Evolutionary conservation across 2,797 vertebrate genomes (phyloP), one percentile per base, ranked within the genome.

Genomic region (Notolabrus celidotus): DNA sequence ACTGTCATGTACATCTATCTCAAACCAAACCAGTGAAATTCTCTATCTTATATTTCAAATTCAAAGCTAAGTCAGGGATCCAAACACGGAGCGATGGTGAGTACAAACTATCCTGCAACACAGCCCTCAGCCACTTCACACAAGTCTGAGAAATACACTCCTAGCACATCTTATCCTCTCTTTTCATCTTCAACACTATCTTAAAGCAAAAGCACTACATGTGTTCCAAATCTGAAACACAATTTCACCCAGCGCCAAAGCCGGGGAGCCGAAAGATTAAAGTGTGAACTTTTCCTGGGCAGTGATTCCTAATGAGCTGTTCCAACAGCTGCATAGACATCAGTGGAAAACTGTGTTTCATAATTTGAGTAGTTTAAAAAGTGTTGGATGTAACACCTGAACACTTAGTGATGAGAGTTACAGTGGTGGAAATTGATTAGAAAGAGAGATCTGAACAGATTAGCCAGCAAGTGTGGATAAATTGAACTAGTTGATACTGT

Each of bases 41-140:
- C 82, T 94, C 89, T 93, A 92, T 95, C 94, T 91, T 94, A 92
- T 94, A 94, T 95, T 92, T 94, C 78, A 91, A 93, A 92, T 89
- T 93, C 86, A 89, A 95, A 95, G 94, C 94, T 94, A 94, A 95
- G 94, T 95, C 94, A 95, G 94, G 94, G 94, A 94, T 94, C 94
- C 94, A 95, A 95, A 95, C 93, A 95, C 67, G 94, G 94, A 93
- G 93, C 94, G 1, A 94, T 94, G 94, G 94, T 95, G 93, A 95
- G 94, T 95, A 95, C 86, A 74, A 88, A 87, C 86, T 72, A 83
- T 88, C 73, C 88, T 81, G 77, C 84, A 80, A 90, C 89, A 92
- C 91, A 90, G 90, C 88, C 90, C 88, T 89, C 71, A 70, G 74
- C 79, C 71, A 71, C 66, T 70, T 84, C 78, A 64, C 85, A 86